phyloP scores from a whole-genome alignment of 2,797 vertebrate genomes.

The Rhabdophis nuchalis region DNA sequence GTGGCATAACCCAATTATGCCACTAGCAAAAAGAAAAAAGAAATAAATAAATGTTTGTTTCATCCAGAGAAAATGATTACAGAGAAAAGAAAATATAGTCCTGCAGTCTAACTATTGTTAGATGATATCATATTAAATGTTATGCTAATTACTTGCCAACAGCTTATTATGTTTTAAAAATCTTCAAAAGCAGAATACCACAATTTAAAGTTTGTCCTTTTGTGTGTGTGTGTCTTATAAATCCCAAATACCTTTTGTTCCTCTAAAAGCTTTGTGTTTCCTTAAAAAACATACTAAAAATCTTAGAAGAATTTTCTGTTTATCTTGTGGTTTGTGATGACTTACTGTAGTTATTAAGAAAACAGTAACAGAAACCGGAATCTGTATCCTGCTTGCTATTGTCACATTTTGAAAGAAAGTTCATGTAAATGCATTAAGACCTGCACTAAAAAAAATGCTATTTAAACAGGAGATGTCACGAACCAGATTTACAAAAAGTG shows the following conservation, averaged over 20 bases:
- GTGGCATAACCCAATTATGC: background rate
- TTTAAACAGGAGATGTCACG: constrained; percentile 55
- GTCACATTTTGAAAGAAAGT: constrained; percentile 55
- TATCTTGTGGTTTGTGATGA: constrained; percentile 62
- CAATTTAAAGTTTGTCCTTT: background rate
- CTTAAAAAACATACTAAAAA: constrained; percentile 29
- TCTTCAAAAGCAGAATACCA: background rate
- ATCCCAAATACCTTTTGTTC: constrained; percentile 17
- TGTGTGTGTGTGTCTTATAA: constrained; percentile 20
- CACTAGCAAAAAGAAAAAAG: background rate
- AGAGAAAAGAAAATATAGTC: background rate
- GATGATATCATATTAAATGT: constrained; percentile 44
- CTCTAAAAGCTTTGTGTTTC: constrained; percentile 35
- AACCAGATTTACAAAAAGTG: constrained; percentile 53
- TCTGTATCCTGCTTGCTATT: constrained; percentile 69
- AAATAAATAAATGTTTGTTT: background rate
- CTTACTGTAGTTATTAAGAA: constrained; percentile 65
- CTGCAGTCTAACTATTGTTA: constrained; percentile 37
- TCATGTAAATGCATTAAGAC: constrained; percentile 44
- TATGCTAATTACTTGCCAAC: background rate
- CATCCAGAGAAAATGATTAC: background rate
- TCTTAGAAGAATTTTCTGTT: constrained; percentile 55
- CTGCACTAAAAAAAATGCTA: constrained; percentile 49
- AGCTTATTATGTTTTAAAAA: background rate
- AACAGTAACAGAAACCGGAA: constrained; percentile 70